Percentiles rank a stretch among this genome's conserved stretches.
phyloP scores from a whole-genome alignment of 1,140 invertebrate genomes.

The Leptonema lineaticorne region DNA sequence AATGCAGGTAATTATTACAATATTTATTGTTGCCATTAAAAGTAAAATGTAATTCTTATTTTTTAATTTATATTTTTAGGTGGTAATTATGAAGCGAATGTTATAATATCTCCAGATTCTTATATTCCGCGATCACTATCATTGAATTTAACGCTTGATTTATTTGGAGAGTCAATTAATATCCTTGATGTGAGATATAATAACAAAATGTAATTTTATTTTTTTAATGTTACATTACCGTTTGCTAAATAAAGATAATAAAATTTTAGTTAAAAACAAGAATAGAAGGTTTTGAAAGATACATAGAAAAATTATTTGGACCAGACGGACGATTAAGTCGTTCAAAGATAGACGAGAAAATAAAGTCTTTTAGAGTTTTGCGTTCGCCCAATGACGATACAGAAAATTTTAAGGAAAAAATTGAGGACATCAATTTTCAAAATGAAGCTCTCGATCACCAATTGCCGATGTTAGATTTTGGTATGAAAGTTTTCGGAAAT shows the following conservation, averaged over 20 bases:
- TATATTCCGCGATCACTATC: constrained; percentile 81
- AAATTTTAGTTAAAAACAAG: constrained; percentile 67
- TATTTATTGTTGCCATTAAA: constrained; percentile 25
- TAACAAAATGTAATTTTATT: constrained; percentile 19
- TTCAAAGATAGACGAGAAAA: constrained; percentile 61
- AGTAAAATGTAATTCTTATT: not conserved
- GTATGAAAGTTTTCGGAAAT: constrained; percentile 68
- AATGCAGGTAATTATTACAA: constrained; percentile 65
- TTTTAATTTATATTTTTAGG: constrained; percentile 57
- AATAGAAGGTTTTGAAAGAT: constrained; percentile 81
- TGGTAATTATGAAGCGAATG: constrained; percentile 72
- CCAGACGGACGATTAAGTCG: constrained; percentile 69
- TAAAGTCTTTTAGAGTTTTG: constrained; percentile 58
- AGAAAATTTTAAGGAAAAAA: constrained; percentile 55
- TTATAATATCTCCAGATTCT: constrained; percentile 87
- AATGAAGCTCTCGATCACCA: constrained; percentile 57
- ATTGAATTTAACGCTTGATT: constrained; percentile 82
- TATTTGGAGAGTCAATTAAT: constrained; percentile 90
- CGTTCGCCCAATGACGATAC: constrained; percentile 56
- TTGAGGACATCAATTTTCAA: constrained; percentile 62
- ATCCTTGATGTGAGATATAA: constrained; percentile 67
- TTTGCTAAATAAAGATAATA: not conserved
- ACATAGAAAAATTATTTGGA: constrained; percentile 79
- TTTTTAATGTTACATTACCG: no score
- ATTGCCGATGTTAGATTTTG: constrained; percentile 51